A percentile compares a stretch with the other conserved stretches of the same genome.
Evolutionary conservation across 1,140 invertebrate genomes (phyloP).

Genomic region (Micrasema longulum): DNA sequence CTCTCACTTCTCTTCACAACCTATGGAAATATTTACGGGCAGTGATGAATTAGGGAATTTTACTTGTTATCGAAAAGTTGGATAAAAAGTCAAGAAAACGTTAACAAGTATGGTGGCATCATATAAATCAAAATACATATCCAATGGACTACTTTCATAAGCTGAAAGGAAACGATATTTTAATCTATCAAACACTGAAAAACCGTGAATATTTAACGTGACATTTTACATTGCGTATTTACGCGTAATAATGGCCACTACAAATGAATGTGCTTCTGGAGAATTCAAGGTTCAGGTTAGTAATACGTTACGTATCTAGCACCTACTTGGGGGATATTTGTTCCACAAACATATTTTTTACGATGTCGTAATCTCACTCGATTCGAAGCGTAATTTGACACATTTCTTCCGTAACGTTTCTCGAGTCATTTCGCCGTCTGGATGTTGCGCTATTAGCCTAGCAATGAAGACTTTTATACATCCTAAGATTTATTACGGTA

Average conservation of each 20-base stretch:
- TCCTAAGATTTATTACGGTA: slow-evolving; percentile 9
- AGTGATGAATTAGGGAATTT: background rate
- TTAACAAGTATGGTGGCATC: too few relatives aligned
- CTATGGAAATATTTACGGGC: background rate
- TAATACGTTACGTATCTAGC: background rate
- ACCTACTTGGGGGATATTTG: background rate
- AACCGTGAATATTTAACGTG: background rate
- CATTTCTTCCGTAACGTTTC: slow-evolving; percentile 1
- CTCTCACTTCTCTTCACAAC: background rate
- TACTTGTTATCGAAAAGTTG: too few relatives aligned
- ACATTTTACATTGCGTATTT: background rate
- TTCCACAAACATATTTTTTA: background rate
- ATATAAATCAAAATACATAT: too few relatives aligned
- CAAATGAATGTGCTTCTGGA: background rate
- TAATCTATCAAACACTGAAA: background rate
- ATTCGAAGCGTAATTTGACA: slow-evolving; percentile 21
- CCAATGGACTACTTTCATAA: too few relatives aligned
- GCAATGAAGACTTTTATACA: slow-evolving; percentile 7
- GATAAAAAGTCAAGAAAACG: too few relatives aligned
- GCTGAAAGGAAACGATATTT: background rate
- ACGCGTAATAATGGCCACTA: background rate
- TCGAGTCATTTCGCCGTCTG: slow-evolving; percentile 1
- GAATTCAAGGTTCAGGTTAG: background rate
- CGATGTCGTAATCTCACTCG: background rate
- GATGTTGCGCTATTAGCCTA: background rate